A percentile compares a stretch with the other conserved stretches of the same genome.
phyloP scores from a whole-genome alignment of 2,113 vertebrate species.

The Gopherus evgoodei region DNA sequence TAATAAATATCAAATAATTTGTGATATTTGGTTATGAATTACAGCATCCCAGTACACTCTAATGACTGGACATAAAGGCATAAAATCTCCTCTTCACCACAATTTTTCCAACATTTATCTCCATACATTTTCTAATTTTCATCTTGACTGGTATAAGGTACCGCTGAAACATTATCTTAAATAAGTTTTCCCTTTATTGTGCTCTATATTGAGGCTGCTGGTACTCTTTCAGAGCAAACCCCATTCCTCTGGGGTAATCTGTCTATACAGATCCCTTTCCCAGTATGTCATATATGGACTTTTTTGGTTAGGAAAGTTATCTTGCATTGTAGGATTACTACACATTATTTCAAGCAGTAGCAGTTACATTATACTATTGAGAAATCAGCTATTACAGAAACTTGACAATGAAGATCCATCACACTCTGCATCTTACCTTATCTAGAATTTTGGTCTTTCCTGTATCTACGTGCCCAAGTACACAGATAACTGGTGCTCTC shows the following conservation, averaged over 20 bases:
- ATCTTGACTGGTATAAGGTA: no score
- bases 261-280: neutral
- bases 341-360: neutral
- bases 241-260: neutral
- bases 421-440: slow-evolving; percentile 84
- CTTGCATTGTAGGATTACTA: neutral
- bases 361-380: neutral
- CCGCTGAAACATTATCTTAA: no score
- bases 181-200: neutral
- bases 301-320: neutral
- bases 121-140: neutral
- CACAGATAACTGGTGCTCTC: slow-evolving; percentile 94
- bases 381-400: neutral
- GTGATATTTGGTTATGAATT: neutral
- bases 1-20: neutral
- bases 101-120: neutral
- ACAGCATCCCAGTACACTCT: no score
- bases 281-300: neutral
- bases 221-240: neutral
- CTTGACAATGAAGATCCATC: neutral
- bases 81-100: no score
- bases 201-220: neutral
- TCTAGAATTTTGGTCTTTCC: slow-evolving; percentile 99
- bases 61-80: no score
- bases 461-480: slow-evolving; percentile 97